Evolutionary conservation across 2,797 vertebrate genomes (phyloP), one percentile per base, ranked within the genome.

Genomic region (Lacerta agilis): DNA sequence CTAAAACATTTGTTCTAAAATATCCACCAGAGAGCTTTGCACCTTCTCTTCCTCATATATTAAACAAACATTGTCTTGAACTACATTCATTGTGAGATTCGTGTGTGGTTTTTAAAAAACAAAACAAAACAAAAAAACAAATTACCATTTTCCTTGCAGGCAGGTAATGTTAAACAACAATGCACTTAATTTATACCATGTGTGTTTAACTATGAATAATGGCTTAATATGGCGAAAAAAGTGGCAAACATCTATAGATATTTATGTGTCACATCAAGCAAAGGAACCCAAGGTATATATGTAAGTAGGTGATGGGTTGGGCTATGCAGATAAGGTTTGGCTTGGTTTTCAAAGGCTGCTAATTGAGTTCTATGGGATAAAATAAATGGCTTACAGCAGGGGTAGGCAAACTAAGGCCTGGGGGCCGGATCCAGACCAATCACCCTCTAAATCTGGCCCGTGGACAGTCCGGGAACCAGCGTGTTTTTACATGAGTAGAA

Each of bases 1-100:
- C 88, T 43, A 90, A 86, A 94, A 83, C 67, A 69, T 91, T 94
- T 72, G 45, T 85, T 25, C 82, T 45, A n/a, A 92, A 89, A 92
- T 87, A 83, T 85, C 72, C 0, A 0, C 92, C 64, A 91, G 36
- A 73, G 27, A 75, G 69, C 2, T 73, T 43, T 38, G 64, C 83
- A 94, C 29, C 83, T 93, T 88, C 8, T 8, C 77, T 79, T 92
- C 90, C 33, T 81, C 8, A 88, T 89, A 89, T 88, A 90, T 69
- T 83, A 84, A 93, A 82, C 29, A 69, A 94, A 82, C 86, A 87
- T 83, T 94, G 88, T 80, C 11, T 87, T 64, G 27, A 85, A 79
- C 82, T 88, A 82, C 20, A 36, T 91, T 91, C 25, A 49, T 67
- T 79, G 55, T 43, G 49, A 64, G 17, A 43, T 23, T 81, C 27